phyloP scores from a whole-genome alignment of 2,113 vertebrate species.

The Mionectes macconnelli region DNA sequence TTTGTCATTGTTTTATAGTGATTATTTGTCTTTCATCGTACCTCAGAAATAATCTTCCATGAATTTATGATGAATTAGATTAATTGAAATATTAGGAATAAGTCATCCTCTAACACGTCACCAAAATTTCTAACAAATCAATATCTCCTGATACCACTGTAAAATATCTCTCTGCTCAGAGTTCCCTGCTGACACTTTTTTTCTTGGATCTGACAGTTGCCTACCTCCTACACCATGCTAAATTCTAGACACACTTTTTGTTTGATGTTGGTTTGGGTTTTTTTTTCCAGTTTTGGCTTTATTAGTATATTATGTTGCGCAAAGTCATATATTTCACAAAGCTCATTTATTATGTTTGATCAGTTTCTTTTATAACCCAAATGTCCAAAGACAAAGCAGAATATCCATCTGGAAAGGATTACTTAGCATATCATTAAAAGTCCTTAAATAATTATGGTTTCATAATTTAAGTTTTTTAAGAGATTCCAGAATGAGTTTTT shows the following conservation, averaged over 20 bases:
- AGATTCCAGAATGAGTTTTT: not conserved
- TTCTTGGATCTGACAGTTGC: not conserved
- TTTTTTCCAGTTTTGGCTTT: not conserved
- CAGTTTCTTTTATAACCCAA: not conserved
- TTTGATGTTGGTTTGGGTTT: fast-evolving
- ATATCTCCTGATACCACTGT: not conserved
- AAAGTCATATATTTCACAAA: not conserved
- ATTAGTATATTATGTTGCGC: not conserved
- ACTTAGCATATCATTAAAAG: not conserved
- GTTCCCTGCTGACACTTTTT: not conserved
- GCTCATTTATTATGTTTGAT: not conserved
- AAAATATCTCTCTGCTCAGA: not conserved
- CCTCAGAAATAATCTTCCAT: not conserved
- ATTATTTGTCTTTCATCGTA: not conserved
- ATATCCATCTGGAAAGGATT: not conserved
- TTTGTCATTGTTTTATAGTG: not conserved
- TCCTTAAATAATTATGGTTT: not conserved
- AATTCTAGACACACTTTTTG: not conserved
- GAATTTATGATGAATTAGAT: not conserved
- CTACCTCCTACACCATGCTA: not conserved
- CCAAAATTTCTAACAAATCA: not conserved
- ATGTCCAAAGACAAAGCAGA: not conserved
- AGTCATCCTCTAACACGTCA: not conserved
- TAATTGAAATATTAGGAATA: not conserved
- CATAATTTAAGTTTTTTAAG: not conserved